These are phyloP conservation scores for Holcopasites calliopsidis DNA, from an alignment of 1,140 invertebrate genomes.

Conservation along the genomic window DNA sequence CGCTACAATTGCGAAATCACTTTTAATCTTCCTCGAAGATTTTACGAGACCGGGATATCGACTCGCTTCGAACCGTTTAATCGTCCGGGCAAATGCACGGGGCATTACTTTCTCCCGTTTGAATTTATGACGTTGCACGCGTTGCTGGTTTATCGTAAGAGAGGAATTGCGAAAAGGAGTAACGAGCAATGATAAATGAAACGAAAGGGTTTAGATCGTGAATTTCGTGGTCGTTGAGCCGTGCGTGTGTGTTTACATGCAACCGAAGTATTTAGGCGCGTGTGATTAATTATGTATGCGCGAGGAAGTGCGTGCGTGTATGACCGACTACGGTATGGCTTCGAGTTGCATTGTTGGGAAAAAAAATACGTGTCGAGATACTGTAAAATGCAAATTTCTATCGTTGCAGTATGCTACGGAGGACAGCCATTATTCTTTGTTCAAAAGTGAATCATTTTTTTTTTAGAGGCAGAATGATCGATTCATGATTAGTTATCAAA, in stretches of 20 bases:
- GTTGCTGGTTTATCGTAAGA: background rate
- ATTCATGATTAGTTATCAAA: no score
- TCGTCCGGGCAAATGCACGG: background rate
- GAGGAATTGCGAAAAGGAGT: no score
- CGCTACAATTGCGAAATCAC: background rate
- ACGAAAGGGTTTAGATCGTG: background rate
- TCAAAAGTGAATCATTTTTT: no score
- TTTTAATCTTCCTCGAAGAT: background rate
- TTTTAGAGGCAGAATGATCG: no score
- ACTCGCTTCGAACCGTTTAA: constrained; percentile 7
- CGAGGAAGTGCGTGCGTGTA: constrained; percentile 17
- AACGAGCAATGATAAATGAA: background rate
- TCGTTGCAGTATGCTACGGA: background rate
- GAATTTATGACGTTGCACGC: constrained; percentile 3
- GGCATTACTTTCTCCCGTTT: constrained; percentile 24
- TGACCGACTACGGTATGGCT: background rate
- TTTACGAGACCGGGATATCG: background rate
- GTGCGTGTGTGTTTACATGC: background rate
- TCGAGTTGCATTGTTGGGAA: constrained; percentile 18
- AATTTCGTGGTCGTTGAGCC: background rate
- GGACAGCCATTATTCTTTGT: background rate
- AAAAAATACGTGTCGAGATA: constrained; percentile 9
- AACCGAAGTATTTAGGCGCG: constrained; percentile 21
- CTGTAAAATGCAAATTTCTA: background rate
- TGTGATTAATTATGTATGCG: constrained; percentile 32